Percentiles rank a stretch among this genome's conserved stretches.
phyloP scores from a whole-genome alignment of 2,797 vertebrate species.

The Enteromius paludinosus region DNA sequence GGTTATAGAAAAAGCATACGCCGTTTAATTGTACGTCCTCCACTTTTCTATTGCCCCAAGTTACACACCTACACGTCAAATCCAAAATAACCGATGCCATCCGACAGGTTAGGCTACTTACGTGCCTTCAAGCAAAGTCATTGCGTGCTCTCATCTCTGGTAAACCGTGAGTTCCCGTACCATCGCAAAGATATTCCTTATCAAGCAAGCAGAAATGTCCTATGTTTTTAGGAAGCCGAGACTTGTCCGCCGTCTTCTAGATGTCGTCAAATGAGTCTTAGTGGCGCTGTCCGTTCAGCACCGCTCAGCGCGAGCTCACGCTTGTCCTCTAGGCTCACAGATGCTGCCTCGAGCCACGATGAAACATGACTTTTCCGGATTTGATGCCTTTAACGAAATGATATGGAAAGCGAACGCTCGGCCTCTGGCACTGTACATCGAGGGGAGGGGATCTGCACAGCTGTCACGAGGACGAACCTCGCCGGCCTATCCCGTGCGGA shows the following conservation, averaged over 20 bases:
- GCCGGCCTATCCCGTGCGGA: slow-evolving; percentile 37
- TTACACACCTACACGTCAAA: slow-evolving; percentile 12
- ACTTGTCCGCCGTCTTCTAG: slow-evolving; percentile 47
- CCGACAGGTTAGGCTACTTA: slow-evolving; percentile 35
- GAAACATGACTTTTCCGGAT: slow-evolving; percentile 21
- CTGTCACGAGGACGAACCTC: slow-evolving; percentile 31
- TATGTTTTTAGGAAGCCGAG: background rate
- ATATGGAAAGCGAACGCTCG: slow-evolving; percentile 24
- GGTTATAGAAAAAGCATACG: background rate
- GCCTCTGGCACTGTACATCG: slow-evolving; percentile 17
- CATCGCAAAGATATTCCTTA: slow-evolving; percentile 3
- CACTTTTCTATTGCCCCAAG: background rate
- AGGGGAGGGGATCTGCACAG: slow-evolving; percentile 15
- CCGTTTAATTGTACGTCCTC: background rate
- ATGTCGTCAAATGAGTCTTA: slow-evolving; percentile 43
- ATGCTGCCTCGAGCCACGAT: background rate
- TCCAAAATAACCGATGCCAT: slow-evolving; percentile 3
- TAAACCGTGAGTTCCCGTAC: background rate
- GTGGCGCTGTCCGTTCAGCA: slow-evolving; percentile 60
- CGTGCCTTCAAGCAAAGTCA: slow-evolving; percentile 36
- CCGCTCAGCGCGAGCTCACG: slow-evolving; percentile 44
- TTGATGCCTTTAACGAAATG: slow-evolving; percentile 9
- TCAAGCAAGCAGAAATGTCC: background rate
- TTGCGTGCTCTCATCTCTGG: slow-evolving; percentile 10
- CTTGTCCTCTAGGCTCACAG: slow-evolving; percentile 64